Evolutionary conservation across 2,113 vertebrate species (phyloP).

Genomic region (Pteropus alecto): DNA sequence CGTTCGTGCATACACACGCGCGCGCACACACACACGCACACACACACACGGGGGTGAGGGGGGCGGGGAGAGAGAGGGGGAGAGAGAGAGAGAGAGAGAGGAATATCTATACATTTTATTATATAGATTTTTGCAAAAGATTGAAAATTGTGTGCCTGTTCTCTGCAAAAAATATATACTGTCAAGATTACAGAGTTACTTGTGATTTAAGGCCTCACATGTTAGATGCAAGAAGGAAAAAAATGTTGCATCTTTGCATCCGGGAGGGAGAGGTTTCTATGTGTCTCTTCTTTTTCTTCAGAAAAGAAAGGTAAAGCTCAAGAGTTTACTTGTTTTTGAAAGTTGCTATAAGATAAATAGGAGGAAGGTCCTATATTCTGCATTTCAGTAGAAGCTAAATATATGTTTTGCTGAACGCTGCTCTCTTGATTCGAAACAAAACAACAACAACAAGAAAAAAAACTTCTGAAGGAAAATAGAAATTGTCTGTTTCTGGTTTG

Average conservation of each 20-base stretch:
- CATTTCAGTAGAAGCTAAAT: not conserved
- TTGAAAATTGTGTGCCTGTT: not conserved
- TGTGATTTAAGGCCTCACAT: not conserved
- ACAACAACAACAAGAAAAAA: not conserved
- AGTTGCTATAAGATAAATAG: not conserved
- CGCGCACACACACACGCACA: not conserved
- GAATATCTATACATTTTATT: not conserved
- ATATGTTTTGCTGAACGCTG: not conserved
- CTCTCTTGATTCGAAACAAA: slow-evolving; percentile 13
- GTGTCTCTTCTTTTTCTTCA: not conserved
- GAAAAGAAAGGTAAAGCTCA: not conserved
- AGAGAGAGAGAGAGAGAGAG: not conserved
- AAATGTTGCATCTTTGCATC: not conserved
- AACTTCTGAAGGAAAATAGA: not conserved
- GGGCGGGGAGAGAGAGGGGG: not conserved
- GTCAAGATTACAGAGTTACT: not conserved
- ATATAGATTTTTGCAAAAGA: not conserved
- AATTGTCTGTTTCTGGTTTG: slow-evolving; percentile 34
- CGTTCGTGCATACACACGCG: not conserved
- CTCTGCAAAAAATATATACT: not conserved
- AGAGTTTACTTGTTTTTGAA: not conserved
- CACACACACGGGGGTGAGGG: not conserved
- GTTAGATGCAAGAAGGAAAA: not conserved
- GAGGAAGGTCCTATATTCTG: not conserved
- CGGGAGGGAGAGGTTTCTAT: not conserved